Conservation (phyloP, 1,140 invertebrate species). For the Drosophila ironensis region DNA sequence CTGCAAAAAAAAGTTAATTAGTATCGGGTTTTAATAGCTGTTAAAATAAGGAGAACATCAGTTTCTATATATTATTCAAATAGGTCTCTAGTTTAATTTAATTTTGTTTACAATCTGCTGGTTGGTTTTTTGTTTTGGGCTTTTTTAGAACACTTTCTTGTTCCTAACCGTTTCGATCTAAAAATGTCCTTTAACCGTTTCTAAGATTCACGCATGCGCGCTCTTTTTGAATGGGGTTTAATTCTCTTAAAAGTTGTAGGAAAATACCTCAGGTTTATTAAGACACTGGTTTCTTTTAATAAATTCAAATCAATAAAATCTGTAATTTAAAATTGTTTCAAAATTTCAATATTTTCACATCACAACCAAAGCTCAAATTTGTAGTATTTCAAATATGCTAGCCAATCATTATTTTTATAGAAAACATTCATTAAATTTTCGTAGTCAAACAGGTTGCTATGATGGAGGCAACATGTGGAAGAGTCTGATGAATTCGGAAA, state of each 20-base stretch:
- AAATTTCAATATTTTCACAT: no score
- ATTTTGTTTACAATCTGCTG: constrained; percentile 53
- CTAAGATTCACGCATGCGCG: constrained; percentile 20
- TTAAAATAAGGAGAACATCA: no score
- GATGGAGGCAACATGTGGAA: constrained; percentile 47
- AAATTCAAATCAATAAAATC: no score
- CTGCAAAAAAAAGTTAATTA: no score
- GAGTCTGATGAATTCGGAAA: no score
- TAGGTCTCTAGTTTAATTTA: neutral
- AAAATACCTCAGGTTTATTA: no score
- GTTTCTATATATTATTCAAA: neutral
- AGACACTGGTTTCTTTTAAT: no score
- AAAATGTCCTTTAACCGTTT: constrained; percentile 46
- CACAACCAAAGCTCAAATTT: neutral
- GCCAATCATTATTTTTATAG: neutral
- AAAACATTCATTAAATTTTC: neutral
- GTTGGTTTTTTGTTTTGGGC: constrained; percentile 50
- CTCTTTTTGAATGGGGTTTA: constrained; percentile 33
- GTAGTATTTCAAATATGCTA: no score
- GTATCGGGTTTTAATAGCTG: no score
- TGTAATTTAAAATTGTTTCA: neutral
- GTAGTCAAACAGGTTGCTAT: constrained; percentile 38
- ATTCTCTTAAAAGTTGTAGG: constrained; percentile 34
- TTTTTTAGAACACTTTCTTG: constrained; percentile 35
- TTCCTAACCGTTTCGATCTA: constrained; percentile 39